Percentiles rank a stretch among this genome's conserved stretches.
These are phyloP conservation scores for Salvelinus fontinalis DNA, from an alignment of 2,113 vertebrate genomes.

Conservation along the genomic window DNA sequence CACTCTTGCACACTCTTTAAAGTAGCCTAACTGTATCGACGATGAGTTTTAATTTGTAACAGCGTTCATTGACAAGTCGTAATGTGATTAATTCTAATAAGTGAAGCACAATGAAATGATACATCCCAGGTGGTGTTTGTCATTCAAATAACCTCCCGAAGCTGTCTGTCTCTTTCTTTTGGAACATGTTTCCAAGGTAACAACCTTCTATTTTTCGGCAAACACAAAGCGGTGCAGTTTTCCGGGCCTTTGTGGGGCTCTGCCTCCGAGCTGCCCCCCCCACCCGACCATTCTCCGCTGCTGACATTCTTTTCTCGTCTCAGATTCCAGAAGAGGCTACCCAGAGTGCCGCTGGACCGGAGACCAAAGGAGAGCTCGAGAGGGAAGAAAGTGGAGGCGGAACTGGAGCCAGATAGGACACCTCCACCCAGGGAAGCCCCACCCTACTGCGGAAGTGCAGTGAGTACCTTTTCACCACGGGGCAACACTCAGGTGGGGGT, in stretches of 20 bases:
- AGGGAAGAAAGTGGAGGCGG: constrained; percentile 20
- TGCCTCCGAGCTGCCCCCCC: background rate
- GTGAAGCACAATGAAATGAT: background rate
- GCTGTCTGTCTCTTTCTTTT: constrained; percentile 29
- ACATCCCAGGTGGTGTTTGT: constrained; percentile 17
- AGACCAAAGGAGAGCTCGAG: constrained; percentile 15
- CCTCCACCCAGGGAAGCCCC: constrained; percentile 45
- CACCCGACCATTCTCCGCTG: background rate
- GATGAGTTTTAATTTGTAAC: no score
- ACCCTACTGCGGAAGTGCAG: constrained; percentile 56
- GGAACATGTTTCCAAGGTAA: constrained; percentile 70
- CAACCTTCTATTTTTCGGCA: constrained; percentile 56
- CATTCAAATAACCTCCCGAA: constrained; percentile 53
- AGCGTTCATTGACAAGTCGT: no score
- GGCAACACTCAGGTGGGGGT: background rate
- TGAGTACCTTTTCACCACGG: constrained; percentile 52
- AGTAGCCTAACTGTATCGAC: no score
- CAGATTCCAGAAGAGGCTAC: constrained; percentile 52
- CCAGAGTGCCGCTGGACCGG: constrained; percentile 59
- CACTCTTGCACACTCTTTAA: no score
- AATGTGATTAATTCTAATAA: no score
- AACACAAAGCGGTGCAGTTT: constrained; percentile 54
- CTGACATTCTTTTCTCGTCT: constrained; percentile 45
- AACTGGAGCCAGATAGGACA: constrained; percentile 42
- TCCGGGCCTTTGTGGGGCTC: constrained; percentile 37